Evolutionary conservation across 2,888 invertebrate species (phyloP), one percentile per base, ranked within the genome.

Genomic region (Eristalis pertinax): DNA sequence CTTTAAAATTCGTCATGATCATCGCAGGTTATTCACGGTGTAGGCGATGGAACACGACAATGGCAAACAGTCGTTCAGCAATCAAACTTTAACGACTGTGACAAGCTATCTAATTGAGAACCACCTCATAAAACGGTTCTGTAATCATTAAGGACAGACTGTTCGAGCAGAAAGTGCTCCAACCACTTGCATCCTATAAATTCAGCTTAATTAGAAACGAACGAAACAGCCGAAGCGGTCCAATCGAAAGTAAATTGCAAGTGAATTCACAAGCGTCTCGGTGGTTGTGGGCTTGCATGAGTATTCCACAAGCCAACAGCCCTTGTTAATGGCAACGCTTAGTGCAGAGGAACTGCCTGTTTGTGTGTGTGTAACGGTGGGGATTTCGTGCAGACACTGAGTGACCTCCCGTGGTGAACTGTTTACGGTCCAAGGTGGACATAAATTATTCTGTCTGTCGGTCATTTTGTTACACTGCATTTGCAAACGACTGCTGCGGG

Each of bases 401-500:
- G 62, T 73, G 80, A 67, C 73, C 73, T 73, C 80, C 80, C 62
- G 73, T 67, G 67, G 80, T 74, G 50, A 80, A 68, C 50, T 80
- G 73, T 80, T 80, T 80, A 80, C 67, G 62, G 62, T 62, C 62
- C 65, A 74, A 62, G 60, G 73, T 32, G 41, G 67, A 50, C 62
- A 80, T 80, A 80, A 80, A 80, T 80, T 80, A 58, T 43, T 65
- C 29, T 58, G 70, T 64, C 64, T 64, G 35, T 77, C 35, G 26
- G 62, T 69, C 68, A 62, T 68, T 68, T 68, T 76, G 43, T 68
- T 24, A 56, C 63, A 70, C 63, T 64, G 63, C 56, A 58, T 24
- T 64, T 11, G 60, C n/a, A 43, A 19, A 74, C 38, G 56, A 60
- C 60, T 60, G 19, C 41, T 24, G 19, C 29, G 5, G 32, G 29